Evolutionary conservation across 2,888 invertebrate species (phyloP), one percentile per base, ranked within the genome.

Genomic region (Laspeyria flexula): DNA sequence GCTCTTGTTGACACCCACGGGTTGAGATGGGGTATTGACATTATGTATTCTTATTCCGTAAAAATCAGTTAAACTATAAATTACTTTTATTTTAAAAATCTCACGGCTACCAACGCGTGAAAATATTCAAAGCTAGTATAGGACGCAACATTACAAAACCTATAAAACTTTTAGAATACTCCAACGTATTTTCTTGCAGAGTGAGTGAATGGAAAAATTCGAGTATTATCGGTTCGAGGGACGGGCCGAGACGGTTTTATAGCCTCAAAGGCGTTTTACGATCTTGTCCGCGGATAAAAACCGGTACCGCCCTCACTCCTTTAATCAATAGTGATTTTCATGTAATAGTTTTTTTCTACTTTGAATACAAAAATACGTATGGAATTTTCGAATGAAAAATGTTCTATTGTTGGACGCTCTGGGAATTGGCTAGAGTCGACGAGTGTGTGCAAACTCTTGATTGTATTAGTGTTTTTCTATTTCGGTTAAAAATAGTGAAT

Each of bases 171-270:
- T 64, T 25, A 48, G 41, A 66, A 58, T 62, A 25, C 38, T 40
- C 33, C 18, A 18, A 50, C 41, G 27, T 41, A 42, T 53, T 66
- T 52, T 52, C 27, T 39, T 55, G 16, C 43, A 30, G 38, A 45
- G 50, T 68, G 68, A 66, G 58, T 71, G 67, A 74, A 71, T 69
- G 66, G 46, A 57, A 60, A 63, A 62, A 65, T 61, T 68, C 49
- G 43, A 54, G 33, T 48, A 65, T 54, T 55, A 62, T 61, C 51
- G 53, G 30, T 45, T 29, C 25, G 23, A 51, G 11, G 38, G 49
- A 43, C 43, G 41, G 53, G 13, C 44, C 37, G 16, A 43, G 27
- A 43, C 15, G 42, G 50, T 66, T 69, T 75, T 75, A 73, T 59
- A 53, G 53, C 49, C 43, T 44, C 35, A 43, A 38, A 58, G 65